A percentile compares a stretch with the other conserved stretches of the same genome.
Conservation (phyloP, 2,797 vertebrate species). For the Halcyon smyrnensis region DNA sequence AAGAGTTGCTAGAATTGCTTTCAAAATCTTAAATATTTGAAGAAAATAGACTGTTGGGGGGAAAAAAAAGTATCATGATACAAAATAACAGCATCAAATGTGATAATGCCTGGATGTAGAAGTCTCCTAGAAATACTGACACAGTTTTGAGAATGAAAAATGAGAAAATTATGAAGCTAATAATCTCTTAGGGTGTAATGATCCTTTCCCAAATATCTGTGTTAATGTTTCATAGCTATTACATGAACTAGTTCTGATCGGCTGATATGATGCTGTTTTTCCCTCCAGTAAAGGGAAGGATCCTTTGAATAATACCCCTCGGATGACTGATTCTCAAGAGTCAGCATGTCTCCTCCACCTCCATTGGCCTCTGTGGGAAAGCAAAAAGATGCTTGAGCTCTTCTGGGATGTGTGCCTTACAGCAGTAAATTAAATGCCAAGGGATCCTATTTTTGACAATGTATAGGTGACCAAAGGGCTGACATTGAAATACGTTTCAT, state of each 20-base stretch:
- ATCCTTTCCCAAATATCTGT: background rate
- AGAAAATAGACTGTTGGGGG: background rate
- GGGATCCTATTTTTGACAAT: background rate
- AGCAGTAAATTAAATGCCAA: background rate
- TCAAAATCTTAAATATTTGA: background rate
- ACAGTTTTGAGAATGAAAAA: conserved; percentile 13
- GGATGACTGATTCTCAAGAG: background rate
- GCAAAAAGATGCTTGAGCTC: background rate
- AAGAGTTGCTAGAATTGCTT: background rate
- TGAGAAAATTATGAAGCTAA: background rate
- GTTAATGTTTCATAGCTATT: background rate
- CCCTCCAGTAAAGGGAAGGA: conserved; percentile 5
- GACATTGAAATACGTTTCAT: background rate
- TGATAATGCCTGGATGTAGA: background rate
- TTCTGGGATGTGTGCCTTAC: background rate
- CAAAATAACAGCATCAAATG: background rate
- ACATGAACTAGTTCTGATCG: conserved; percentile 4
- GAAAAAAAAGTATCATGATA: background rate
- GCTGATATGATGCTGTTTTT: conserved; percentile 12
- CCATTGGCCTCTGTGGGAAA: background rate
- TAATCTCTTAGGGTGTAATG: background rate
- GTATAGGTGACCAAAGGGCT: background rate
- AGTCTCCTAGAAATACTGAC: background rate
- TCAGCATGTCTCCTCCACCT: background rate
- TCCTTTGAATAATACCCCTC: background rate